phyloP scores from a whole-genome alignment of 1,140 invertebrate species.

The Euwallacea similis region DNA sequence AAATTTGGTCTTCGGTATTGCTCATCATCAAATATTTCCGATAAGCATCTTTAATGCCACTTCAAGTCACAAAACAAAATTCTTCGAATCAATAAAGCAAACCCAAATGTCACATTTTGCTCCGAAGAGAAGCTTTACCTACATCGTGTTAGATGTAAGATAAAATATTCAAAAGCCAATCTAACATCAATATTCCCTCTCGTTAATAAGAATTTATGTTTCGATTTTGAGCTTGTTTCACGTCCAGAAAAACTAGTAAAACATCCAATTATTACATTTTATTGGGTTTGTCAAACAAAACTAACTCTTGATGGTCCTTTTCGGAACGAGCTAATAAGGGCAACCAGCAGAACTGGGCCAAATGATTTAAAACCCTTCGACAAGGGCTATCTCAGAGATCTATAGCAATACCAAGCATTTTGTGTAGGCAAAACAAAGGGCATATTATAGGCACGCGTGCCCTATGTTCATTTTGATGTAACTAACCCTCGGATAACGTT shows the following conservation, averaged over 20 bases:
- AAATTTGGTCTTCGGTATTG: too few species aligned
- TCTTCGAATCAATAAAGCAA: background rate
- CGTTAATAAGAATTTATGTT: constrained; percentile 36
- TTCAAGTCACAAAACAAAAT: background rate
- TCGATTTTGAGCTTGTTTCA: constrained; percentile 10
- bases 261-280: constrained; percentile 37
- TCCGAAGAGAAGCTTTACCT: background rate
- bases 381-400: too few species aligned
- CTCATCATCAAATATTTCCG: too few species aligned
- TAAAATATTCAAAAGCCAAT: constrained; percentile 26
- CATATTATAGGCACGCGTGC: constrained; percentile 22
- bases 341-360: background rate
- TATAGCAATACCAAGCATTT: too few species aligned
- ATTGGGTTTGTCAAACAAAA: constrained; percentile 17
- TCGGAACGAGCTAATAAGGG: background rate
- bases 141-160: constrained; percentile 20
- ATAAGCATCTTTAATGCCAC: too few species aligned
- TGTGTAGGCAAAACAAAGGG: too few species aligned
- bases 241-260: constrained; percentile 21
- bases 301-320: background rate
- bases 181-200: constrained; percentile 26
- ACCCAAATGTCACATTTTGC: background rate
- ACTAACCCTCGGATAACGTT: constrained; percentile 16
- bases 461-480: constrained; percentile 10
- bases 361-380: too few species aligned